Percentiles rank a stretch among this genome's conserved stretches.
Evolutionary conservation across 2,797 vertebrate species (phyloP).

Genomic region (Gallinago nigripennis): DNA sequence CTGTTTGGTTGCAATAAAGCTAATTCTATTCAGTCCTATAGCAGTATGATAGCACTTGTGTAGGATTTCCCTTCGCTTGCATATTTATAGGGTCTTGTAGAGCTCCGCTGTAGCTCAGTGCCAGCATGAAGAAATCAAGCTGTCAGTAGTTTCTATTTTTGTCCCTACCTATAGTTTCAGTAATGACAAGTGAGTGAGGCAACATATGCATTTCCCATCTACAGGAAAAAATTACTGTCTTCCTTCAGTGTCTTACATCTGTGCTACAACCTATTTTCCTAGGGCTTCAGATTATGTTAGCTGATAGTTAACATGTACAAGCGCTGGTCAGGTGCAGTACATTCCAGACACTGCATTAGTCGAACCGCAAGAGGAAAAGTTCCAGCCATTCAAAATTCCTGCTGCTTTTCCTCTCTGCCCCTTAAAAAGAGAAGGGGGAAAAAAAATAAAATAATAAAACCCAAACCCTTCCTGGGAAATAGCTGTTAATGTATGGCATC

Average conservation of each 20-base stretch:
- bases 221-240: constrained; percentile 56
- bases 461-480: neutral
- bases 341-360: constrained; percentile 19
- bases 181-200: constrained; percentile 69
- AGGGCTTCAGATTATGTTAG: constrained; percentile 60
- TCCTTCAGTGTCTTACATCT: constrained; percentile 36
- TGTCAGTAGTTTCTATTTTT: constrained; percentile 78
- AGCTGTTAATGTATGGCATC: neutral
- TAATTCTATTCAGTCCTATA: constrained; percentile 63
- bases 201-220: constrained; percentile 66
- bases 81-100: constrained; percentile 77
- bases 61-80: constrained; percentile 74
- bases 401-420: neutral
- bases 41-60: constrained; percentile 54
- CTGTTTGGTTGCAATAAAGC: constrained; percentile 36
- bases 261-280: constrained; percentile 64
- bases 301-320: constrained; percentile 55
- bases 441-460: too few species aligned
- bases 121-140: constrained; percentile 72
- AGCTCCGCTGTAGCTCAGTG: constrained; percentile 62
- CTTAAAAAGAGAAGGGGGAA: neutral
- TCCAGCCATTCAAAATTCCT: neutral
- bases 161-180: constrained; percentile 73
- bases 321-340: constrained; percentile 55
- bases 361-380: neutral